Percentiles rank a stretch among this genome's conserved stretches.
Conservation (phyloP, 2,888 invertebrate species). For the Drosophila phalerata region DNA sequence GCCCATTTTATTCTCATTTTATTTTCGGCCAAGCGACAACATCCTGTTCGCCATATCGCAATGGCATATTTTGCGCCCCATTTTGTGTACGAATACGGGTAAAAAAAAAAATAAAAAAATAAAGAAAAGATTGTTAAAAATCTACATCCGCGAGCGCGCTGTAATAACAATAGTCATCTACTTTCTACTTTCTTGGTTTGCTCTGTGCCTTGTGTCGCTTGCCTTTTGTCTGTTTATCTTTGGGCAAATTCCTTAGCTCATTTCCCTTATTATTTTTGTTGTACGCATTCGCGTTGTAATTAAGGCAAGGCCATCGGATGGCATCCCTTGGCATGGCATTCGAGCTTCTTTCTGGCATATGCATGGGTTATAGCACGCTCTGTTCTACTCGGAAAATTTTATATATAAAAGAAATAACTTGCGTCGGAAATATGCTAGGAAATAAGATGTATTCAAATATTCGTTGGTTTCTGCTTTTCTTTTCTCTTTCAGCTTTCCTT, state of each 20-base stretch:
- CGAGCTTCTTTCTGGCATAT: conserved; percentile 21
- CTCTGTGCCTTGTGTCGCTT: conserved; percentile 44
- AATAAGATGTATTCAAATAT: conserved; percentile 55
- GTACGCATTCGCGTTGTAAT: conserved; percentile 63
- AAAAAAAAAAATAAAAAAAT: not conserved
- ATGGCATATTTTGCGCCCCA: conserved; percentile 63
- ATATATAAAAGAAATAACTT: conserved; percentile 61
- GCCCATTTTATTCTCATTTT: conserved; percentile 74
- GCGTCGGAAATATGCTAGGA: conserved; percentile 43
- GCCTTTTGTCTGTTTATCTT: conserved; percentile 80
- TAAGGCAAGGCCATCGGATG: conserved; percentile 57
- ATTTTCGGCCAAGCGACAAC: conserved; percentile 53
- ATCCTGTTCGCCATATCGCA: conserved; percentile 44
- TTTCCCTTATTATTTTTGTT: conserved; percentile 65
- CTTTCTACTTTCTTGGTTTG: conserved; percentile 7
- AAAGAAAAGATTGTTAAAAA: conserved; percentile 56
- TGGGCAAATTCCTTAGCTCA: conserved; percentile 59
- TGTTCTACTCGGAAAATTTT: conserved; percentile 14
- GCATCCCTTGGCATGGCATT: conserved; percentile 20
- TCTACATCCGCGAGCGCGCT: conserved; percentile 48
- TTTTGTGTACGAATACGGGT: conserved; percentile 19
- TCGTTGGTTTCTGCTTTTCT: conserved; percentile 28
- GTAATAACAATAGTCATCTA: conserved; percentile 67
- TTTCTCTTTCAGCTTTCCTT: not conserved
- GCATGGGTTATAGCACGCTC: conserved; percentile 27